Evolutionary conservation across 2,113 vertebrate species (phyloP), one percentile per base, ranked within the genome.

Genomic region (Neoarius graeffei): DNA sequence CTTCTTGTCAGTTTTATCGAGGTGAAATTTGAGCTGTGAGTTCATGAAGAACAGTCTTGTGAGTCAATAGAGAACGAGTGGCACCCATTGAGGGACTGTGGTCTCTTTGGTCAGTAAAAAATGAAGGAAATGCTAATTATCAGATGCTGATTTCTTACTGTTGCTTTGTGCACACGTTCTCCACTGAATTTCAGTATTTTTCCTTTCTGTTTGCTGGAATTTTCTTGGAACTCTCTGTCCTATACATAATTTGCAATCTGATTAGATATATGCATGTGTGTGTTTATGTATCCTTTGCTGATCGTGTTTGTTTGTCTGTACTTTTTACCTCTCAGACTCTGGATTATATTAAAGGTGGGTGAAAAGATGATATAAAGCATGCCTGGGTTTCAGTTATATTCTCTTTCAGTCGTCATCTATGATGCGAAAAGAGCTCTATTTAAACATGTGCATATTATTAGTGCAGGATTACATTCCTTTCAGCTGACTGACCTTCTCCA

Each of bases 291-390:
- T 85, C 13, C 60, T 86, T 88, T 80, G 77, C 84, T 87, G 83
- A 87, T 90, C 67, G 74, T 64, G 30, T 87, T 81, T 87, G 52
- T 88, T 73, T 88, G 67, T 88, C 81, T 83, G 81, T 82, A 73
- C 83, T 81, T 84, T 62, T 88, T 88, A 74, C 74, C 76, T 59
- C 35, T 92, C 87, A 90, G 91, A 82, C 82, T 89, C 82, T 91
- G 93, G 91, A 92, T 88, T 89, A 90, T 67, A 60, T 81, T 66
- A 62, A 90, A 94, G 93, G 93, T 94, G 91, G 83, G 91, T 86
- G 54, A 83, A 67, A 56, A 79, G 52, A 74, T 80, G 15, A 83
- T 42, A 42, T 42, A 42, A 57, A 57, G 1, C 20, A 30, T 56
- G 69, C 3, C 6, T 87, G 19, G 69, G 7, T 67, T 84, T 2